Conservation (phyloP, 2,888 invertebrate genomes). For the Anthrax anthrax region DNA sequence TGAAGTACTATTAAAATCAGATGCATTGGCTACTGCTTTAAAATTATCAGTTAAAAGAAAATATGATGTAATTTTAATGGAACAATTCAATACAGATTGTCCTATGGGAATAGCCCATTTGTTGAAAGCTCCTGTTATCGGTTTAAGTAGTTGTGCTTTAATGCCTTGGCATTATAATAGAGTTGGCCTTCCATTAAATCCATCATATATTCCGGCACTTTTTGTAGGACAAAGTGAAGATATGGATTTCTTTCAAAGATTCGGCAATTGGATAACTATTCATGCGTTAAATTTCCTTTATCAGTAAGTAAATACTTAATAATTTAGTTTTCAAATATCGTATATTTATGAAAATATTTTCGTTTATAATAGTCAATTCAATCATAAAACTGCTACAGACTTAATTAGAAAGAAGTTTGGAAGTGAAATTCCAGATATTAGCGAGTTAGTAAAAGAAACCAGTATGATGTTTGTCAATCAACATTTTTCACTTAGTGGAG, state of each 20-base stretch:
- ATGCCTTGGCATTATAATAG: conserved; percentile 47
- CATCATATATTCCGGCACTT: conserved; percentile 41
- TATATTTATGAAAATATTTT: neutral
- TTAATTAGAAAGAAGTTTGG: conserved; percentile 31
- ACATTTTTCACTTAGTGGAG: conserved; percentile 38
- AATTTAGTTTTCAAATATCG: conserved; percentile 6
- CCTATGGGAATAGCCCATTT: conserved; percentile 49
- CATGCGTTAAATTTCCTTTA: conserved; percentile 23
- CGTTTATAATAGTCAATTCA: conserved; percentile 9
- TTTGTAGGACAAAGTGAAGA: conserved; percentile 36
- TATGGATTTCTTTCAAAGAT: conserved; percentile 33
- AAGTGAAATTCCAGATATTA: conserved; percentile 34
- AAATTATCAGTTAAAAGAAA: conserved; percentile 29
- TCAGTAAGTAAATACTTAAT: conserved; percentile 15
- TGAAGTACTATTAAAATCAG: conserved; percentile 25
- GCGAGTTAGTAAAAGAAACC: conserved; percentile 32
- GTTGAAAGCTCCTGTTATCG: conserved; percentile 45
- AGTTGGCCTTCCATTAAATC: conserved; percentile 43
- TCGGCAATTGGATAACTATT: conserved; percentile 34
- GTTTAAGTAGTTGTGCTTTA: conserved; percentile 40
- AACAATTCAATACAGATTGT: conserved; percentile 60
- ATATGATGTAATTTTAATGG: conserved; percentile 53
- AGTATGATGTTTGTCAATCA: conserved; percentile 38
- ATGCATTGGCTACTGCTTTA: conserved; percentile 28
- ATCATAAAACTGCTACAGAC: conserved; percentile 19